Conservation (phyloP, 2,797 vertebrate species). For the Danio kyathit region DNA sequence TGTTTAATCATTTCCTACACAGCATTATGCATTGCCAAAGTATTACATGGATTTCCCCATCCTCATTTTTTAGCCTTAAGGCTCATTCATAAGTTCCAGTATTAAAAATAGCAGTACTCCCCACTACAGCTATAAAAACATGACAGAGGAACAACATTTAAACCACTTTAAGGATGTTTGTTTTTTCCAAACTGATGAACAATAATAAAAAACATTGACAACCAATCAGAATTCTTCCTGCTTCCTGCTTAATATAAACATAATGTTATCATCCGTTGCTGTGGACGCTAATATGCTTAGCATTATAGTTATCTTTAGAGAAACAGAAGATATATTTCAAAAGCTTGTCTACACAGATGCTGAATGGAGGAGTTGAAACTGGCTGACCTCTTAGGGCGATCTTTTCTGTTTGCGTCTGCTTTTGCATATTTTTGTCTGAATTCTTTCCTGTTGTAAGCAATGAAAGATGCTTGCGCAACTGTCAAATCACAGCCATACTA, state of each 20-base stretch:
- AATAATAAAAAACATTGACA: too few relatives aligned
- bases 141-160: too few relatives aligned
- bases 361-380: conserved; percentile 26
- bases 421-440: conserved; percentile 35
- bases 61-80: background rate
- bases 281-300: background rate
- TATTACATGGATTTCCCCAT: background rate
- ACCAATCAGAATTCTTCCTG: too few relatives aligned
- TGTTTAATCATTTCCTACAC: too few relatives aligned
- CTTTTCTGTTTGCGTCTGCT: background rate
- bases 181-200: too few relatives aligned
- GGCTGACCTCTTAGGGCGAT: background rate
- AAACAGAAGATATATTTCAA: background rate
- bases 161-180: too few relatives aligned
- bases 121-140: too few relatives aligned
- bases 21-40: too few relatives aligned
- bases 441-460: conserved; percentile 6
- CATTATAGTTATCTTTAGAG: background rate
- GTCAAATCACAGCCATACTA: background rate
- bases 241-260: too few relatives aligned
- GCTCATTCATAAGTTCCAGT: too few relatives aligned
- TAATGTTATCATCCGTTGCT: too few relatives aligned
- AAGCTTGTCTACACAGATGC: background rate
- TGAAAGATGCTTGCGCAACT: background rate
- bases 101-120: too few relatives aligned